Base-by-base conservation (phyloP, 2,113 vertebrate species). In the Corythornis madagascariensis region DNA sequence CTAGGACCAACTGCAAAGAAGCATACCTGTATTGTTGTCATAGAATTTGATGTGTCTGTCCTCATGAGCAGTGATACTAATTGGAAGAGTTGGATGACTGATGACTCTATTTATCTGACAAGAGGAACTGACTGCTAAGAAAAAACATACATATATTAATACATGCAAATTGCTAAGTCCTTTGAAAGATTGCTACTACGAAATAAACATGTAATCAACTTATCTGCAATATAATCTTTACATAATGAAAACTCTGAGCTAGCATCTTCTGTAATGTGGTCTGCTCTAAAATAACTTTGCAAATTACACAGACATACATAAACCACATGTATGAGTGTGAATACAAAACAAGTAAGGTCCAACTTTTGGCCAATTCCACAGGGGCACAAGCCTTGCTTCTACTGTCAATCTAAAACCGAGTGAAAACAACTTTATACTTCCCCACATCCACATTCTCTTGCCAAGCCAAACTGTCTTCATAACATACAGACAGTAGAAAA, bases 41-140 rank as follows among this genome's bases (percentile, higher is more conserved):
- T 98, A 99, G 97, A 99, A 99, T 90, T 99, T 99, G 96, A 99
- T 99, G 96, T 99, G 99, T 78, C 99, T 97, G 95, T 99, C 99
- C 96, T 99, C 99, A 94, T 99, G 99, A 47, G 99, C 99, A 17
- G 99, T 99, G 94, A 99, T 99, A 96, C 98, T 99, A 97, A 99
- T 98, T 64, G 99, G 99, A 89, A 99, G 98, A 57, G 99, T 99
- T n/a, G 99, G 99, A 97, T 99, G 99, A 95, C 99, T 99, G 94
- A 99, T 98, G 67, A 99, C 98, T 98, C 98, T 98, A 95, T 99
- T 99, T 96, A 99, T 99, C 95, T 99, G 99, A 97, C 98, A 98
- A 71, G 98, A 98, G 78, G 98, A 95, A 85, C 43, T 97, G 89
- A 98, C 94, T 97, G 97, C 93, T 96, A 91, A 78, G 83, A 89